Percentiles rank a stretch among this genome's conserved stretches.
phyloP scores from a whole-genome alignment of 1,140 invertebrate species.

The Drosophila bocki region DNA sequence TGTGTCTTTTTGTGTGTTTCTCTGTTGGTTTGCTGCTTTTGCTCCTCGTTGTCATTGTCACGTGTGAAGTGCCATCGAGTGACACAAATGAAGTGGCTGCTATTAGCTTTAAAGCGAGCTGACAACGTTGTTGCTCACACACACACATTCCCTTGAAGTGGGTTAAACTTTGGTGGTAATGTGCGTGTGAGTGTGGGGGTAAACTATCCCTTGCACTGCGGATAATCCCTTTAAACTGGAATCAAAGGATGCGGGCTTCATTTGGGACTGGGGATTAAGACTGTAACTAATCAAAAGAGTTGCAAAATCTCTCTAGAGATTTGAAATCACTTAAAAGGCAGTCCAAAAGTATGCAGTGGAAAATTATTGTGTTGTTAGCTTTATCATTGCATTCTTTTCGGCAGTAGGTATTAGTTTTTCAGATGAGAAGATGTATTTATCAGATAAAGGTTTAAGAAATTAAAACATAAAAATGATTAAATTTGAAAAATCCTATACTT shows the following conservation, averaged over 20 bases:
- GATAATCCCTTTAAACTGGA: conserved; percentile 8
- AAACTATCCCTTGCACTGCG: conserved; percentile 12
- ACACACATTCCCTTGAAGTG: conserved; percentile 14
- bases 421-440: too few species aligned
- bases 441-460: too few species aligned
- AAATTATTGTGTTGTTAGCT: neutral
- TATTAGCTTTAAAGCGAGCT: conserved; percentile 75
- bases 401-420: neutral
- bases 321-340: neutral
- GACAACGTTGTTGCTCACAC: conserved; percentile 19
- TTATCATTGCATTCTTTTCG: neutral
- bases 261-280: conserved; percentile 3
- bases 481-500: neutral
- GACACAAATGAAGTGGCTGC: conserved; percentile 81
- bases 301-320: neutral
- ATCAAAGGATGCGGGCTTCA: conserved; percentile 6
- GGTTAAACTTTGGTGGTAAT: conserved; percentile 11
- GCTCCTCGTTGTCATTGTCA: conserved; percentile 71
- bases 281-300: neutral
- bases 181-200: neutral
- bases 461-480: neutral
- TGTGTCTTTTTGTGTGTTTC: conserved; percentile 53
- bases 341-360: neutral
- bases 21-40: conserved; percentile 10
- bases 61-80: conserved; percentile 80